Evolutionary conservation across 2,113 vertebrate species (phyloP).

Genomic region (Nycticebus coucang): DNA sequence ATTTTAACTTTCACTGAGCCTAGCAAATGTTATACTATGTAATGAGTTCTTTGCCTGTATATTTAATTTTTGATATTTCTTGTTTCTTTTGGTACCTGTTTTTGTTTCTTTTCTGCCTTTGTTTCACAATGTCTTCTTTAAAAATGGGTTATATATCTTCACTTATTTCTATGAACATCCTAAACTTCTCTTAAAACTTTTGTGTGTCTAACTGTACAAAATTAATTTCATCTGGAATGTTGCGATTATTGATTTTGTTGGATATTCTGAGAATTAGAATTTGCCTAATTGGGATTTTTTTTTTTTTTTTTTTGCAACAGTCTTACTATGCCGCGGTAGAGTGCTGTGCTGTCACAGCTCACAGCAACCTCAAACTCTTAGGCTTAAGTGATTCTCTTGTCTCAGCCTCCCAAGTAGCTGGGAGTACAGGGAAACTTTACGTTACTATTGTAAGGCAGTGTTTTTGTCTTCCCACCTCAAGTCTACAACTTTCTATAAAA

Average conservation of each 20-base stretch:
- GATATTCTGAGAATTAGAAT: not conserved
- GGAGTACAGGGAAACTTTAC: not conserved
- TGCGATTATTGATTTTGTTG: not conserved
- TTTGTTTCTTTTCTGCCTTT: slow-evolving; percentile 5
- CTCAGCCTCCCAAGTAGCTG: no score
- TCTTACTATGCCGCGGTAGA: no score
- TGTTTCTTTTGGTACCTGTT: not conserved
- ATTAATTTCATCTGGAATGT: not conserved
- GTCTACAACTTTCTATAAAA: not conserved
- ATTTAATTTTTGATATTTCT: not conserved
- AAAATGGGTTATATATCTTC: not conserved
- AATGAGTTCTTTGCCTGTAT: not conserved
- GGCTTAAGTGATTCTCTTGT: no score
- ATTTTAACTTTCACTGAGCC: not conserved
- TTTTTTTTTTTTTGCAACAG: not conserved
- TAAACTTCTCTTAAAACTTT: slow-evolving; percentile 11
- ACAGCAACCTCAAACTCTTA: no score
- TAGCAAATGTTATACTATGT: not conserved
- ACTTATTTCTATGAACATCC: not conserved
- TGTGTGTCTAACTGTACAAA: not conserved
- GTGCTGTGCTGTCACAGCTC: no score
- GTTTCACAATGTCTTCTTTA: not conserved
- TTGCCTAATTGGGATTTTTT: not conserved
- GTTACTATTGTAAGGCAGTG: not conserved
- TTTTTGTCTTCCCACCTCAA: not conserved